Evolutionary conservation across 2,888 invertebrate genomes (phyloP).

Genomic region (Lomographa bimaculata): DNA sequence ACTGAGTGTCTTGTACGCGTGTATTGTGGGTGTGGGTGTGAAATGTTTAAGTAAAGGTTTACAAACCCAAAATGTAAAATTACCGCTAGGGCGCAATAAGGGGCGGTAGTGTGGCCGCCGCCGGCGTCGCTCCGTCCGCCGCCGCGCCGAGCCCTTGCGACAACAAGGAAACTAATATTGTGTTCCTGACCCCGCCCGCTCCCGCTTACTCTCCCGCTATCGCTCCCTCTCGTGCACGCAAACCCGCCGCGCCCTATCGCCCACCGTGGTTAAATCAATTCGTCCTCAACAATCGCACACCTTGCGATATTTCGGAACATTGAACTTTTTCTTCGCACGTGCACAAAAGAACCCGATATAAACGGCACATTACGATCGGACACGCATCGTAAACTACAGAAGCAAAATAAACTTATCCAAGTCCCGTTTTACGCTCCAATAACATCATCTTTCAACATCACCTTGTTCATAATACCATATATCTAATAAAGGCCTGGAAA

Average conservation of each 20-base stretch:
- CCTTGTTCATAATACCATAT: conserved; percentile 15
- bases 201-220: conserved; percentile 51
- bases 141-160: conserved; percentile 83
- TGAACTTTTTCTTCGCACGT: conserved; percentile 43
- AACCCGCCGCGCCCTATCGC: conserved; percentile 55
- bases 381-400: conserved; percentile 12
- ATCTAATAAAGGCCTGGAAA: conserved; percentile 15
- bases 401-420: conserved; percentile 13
- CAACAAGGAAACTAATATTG: conserved; percentile 85
- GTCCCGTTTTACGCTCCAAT: conserved; percentile 1
- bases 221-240: conserved; percentile 51
- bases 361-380: conserved; percentile 15
- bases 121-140: conserved; percentile 78
- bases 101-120: conserved; percentile 74
- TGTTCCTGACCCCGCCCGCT: conserved; percentile 78
- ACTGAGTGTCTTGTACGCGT: too few relatives aligned
- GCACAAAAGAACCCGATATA: conserved; percentile 21
- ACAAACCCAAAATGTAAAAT: conserved; percentile 83
- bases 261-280: conserved; percentile 8
- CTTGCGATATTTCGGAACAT: conserved; percentile 29
- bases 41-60: conserved; percentile 81
- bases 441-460: conserved; percentile 12
- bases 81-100: conserved; percentile 82
- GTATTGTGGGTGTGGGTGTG: conserved; percentile 39
- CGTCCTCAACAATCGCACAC: conserved; percentile 7